phyloP scores from a whole-genome alignment of 1,140 invertebrate genomes.

The Ceratitis capitata region DNA sequence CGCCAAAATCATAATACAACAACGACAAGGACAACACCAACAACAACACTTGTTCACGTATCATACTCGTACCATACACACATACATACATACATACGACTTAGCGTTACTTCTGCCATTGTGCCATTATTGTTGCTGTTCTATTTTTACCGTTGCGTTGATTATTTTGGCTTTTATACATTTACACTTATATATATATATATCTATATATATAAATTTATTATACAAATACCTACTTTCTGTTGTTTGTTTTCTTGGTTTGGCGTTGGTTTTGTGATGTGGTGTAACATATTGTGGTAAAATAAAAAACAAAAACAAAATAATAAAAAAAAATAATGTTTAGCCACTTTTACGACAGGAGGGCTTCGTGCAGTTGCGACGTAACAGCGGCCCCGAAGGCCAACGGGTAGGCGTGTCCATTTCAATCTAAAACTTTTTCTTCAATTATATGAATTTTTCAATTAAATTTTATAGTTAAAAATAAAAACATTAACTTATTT shows the following conservation, averaged over 20 bases:
- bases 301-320: neutral
- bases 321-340: neutral
- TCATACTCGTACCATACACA: neutral
- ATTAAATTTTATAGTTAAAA: neutral
- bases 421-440: neutral
- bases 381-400: conserved; percentile 63
- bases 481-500: too few species aligned
- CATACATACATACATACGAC: neutral
- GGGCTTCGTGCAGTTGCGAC: conserved; percentile 64
- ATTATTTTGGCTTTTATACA: conserved; percentile 25
- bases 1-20: conserved; percentile 14
- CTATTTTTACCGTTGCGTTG: conserved; percentile 31
- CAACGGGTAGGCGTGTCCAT: conserved; percentile 59
- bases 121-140: neutral
- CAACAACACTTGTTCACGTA: neutral
- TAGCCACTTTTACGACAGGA: conserved; percentile 63
- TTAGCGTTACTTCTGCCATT: conserved; percentile 5
- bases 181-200: too few species aligned
- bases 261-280: conserved; percentile 30
- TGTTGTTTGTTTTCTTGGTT: conserved; percentile 40
- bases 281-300: conserved; percentile 31
- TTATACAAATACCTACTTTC: conserved; percentile 35
- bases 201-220: too few species aligned
- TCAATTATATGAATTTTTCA: neutral
- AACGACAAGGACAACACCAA: too few species aligned